Percentiles rank a stretch among this genome's conserved stretches.
phyloP scores from a whole-genome alignment of 2,113 vertebrate genomes.

The Pelobates fuscus region DNA sequence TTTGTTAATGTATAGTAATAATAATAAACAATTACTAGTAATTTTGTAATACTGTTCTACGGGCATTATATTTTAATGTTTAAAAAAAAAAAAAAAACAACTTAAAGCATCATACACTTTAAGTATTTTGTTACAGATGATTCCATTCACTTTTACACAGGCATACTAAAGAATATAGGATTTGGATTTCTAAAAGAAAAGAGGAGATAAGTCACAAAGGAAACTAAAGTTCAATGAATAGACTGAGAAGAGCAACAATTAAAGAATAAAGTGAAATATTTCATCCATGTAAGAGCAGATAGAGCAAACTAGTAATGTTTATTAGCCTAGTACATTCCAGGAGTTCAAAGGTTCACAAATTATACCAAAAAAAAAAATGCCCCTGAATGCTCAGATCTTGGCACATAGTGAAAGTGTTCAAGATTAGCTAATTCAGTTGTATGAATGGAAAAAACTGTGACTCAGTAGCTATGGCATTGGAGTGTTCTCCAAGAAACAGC shows the following conservation, averaged over 20 bases:
- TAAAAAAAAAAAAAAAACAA: too few species aligned
- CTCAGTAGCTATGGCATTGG: constrained; percentile 30
- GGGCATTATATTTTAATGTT: too few species aligned
- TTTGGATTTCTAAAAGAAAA: too few species aligned
- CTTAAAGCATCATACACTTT: too few species aligned
- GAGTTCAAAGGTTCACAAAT: constrained; percentile 37
- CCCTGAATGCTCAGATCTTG: constrained; percentile 12
- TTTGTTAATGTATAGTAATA: too few species aligned
- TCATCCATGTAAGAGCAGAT: neutral
- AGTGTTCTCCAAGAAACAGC: constrained; percentile 38
- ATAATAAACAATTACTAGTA: too few species aligned
- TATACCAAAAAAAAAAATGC: constrained; percentile 2
- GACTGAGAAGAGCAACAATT: neutral
- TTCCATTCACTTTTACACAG: too few species aligned
- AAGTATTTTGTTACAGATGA: too few species aligned
- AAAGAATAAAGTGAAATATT: neutral
- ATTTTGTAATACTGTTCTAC: too few species aligned
- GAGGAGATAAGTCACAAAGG: too few species aligned
- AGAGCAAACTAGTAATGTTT: constrained; percentile 31
- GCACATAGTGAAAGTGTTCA: constrained; percentile 29
- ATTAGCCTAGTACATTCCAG: constrained; percentile 13
- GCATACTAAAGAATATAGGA: too few species aligned
- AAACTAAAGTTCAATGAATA: too few species aligned
- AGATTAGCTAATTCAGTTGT: constrained; percentile 23
- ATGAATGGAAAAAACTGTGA: constrained; percentile 41